These are phyloP conservation scores for Liopterus haemorrhoidalis DNA, from an alignment of 2,888 invertebrate genomes.

Conservation along the genomic window DNA sequence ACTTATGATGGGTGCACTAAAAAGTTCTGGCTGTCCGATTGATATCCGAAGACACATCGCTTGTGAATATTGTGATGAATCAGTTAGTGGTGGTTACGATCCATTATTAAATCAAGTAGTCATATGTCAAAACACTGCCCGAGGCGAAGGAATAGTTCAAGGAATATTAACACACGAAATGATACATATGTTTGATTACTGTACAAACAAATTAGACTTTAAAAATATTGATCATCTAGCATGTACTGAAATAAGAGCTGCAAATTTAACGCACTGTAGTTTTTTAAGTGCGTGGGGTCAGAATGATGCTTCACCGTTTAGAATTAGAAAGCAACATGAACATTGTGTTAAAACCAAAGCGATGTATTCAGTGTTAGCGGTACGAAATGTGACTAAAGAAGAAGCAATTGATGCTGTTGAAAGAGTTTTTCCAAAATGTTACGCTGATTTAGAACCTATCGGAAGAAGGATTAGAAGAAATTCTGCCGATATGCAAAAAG, in stretches of 20 bases:
- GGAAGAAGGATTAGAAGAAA: slow-evolving; percentile 71
- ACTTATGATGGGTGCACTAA: slow-evolving; percentile 78
- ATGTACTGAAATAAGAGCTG: slow-evolving; percentile 92
- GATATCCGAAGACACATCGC: slow-evolving; percentile 83
- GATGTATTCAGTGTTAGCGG: slow-evolving; percentile 72
- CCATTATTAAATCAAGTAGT: slow-evolving; percentile 80
- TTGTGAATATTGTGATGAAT: slow-evolving; percentile 81
- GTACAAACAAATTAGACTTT: slow-evolving; percentile 81
- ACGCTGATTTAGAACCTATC: slow-evolving; percentile 86
- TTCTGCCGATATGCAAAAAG: slow-evolving; percentile 68
- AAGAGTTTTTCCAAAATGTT: slow-evolving; percentile 84
- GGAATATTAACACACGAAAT: slow-evolving; percentile 86
- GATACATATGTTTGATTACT: slow-evolving; percentile 95
- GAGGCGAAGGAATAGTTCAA: slow-evolving; percentile 62
- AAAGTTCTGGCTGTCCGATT: slow-evolving; percentile 71
- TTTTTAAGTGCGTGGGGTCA: slow-evolving; percentile 73
- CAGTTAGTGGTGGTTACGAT: slow-evolving; percentile 89
- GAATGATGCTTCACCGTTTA: slow-evolving; percentile 67
- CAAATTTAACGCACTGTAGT: slow-evolving; percentile 89
- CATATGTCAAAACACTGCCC: slow-evolving; percentile 82
- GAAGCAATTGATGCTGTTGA: slow-evolving; percentile 75
- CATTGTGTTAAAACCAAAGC: slow-evolving; percentile 90
- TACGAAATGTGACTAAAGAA: slow-evolving; percentile 63
- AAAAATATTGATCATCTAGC: slow-evolving; percentile 87
- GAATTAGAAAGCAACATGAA: slow-evolving; percentile 71